Percentiles rank a stretch among this genome's conserved stretches.
phyloP scores from a whole-genome alignment of 2,113 vertebrate species.

The Protobothrops flavoviridis region DNA sequence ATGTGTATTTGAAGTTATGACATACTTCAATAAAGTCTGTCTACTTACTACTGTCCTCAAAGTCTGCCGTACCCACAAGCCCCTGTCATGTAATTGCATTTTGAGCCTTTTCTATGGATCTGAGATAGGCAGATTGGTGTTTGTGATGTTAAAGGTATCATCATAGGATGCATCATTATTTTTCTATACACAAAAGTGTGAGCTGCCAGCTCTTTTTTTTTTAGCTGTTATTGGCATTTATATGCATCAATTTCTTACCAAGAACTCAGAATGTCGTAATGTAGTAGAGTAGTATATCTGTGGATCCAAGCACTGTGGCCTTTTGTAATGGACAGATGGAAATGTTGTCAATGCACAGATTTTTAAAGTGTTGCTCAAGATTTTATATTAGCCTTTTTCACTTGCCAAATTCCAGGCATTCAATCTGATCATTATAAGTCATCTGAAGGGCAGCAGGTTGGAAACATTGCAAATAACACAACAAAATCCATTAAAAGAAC shows the following conservation, averaged over 20 bases:
- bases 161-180: background rate
- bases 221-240: background rate
- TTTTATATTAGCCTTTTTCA: background rate
- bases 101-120: background rate
- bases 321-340: background rate
- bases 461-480: background rate
- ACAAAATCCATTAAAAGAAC: slow-evolving; percentile 19
- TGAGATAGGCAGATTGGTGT: background rate
- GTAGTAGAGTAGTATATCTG: background rate
- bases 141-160: background rate
- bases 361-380: background rate
- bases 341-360: background rate
- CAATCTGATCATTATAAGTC: background rate
- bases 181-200: background rate
- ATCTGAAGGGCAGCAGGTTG: background rate
- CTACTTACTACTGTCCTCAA: background rate
- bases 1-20: background rate
- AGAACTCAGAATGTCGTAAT: background rate
- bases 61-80: background rate
- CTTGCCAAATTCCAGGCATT: background rate
- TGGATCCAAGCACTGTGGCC: background rate
- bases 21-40: background rate
- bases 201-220: background rate
- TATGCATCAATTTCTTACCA: background rate
- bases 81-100: background rate